phyloP scores from a whole-genome alignment of 2,888 invertebrate species.

The Entomobrya multifasciata region DNA sequence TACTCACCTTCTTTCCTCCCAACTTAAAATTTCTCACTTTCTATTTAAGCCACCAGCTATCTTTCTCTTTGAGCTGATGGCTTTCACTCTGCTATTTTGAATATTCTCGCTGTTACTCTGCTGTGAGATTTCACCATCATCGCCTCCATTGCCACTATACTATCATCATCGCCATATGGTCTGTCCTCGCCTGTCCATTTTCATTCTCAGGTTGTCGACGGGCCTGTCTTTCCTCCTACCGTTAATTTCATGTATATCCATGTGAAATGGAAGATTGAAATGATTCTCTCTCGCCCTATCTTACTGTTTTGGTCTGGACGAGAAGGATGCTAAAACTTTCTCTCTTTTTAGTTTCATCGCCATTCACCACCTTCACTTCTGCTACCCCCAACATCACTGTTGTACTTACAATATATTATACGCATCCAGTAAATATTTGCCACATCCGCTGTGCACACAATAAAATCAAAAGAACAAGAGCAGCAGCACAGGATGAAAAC shows the following conservation, averaged over 20 bases:
- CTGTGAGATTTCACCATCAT: constrained; percentile 25
- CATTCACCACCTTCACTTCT: background rate
- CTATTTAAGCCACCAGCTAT: background rate
- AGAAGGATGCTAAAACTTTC: constrained; percentile 29
- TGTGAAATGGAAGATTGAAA: constrained; percentile 7
- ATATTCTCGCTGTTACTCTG: constrained; percentile 31
- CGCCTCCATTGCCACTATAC: background rate
- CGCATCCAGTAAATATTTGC: constrained; percentile 46
- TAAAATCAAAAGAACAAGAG: background rate
- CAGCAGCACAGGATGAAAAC: background rate
- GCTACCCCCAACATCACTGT: background rate
- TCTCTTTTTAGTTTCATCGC: constrained; percentile 1
- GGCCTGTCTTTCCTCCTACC: constrained; percentile 50
- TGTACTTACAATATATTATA: background rate
- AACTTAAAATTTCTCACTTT: constrained; percentile 14
- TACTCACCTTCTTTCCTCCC: background rate
- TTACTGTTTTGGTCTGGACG: constrained; percentile 2
- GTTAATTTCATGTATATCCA: constrained; percentile 51
- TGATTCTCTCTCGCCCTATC: constrained; percentile 1
- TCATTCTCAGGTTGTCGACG: constrained; percentile 66
- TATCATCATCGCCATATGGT: constrained; percentile 56
- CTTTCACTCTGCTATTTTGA: constrained; percentile 27
- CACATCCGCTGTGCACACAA: constrained; percentile 39
- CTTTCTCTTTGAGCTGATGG: background rate
- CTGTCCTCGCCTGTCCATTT: constrained; percentile 70